Evolutionary conservation across 2,113 vertebrate species (phyloP).

Genomic region (Pseudopodoces humilis): DNA sequence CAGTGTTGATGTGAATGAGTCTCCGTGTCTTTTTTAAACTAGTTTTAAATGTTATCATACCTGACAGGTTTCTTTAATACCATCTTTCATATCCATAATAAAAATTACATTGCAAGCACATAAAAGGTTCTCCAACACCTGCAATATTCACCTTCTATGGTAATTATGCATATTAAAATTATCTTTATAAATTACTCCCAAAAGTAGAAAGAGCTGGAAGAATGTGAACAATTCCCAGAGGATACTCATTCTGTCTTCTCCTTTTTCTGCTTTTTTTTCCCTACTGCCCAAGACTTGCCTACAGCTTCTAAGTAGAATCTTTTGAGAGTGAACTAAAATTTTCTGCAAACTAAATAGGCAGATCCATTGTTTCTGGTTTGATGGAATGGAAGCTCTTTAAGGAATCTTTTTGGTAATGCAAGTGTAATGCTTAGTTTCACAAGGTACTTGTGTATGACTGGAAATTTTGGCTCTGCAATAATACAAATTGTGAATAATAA

Average conservation of each 20-base stretch:
- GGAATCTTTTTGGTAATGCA: not conserved
- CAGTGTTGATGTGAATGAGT: not conserved
- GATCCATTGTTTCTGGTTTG: not conserved
- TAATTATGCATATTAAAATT: not conserved
- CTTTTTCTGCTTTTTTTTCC: not conserved
- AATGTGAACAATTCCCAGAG: not conserved
- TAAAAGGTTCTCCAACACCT: not conserved
- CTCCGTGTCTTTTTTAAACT: not conserved
- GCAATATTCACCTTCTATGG: not conserved
- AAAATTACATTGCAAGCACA: not conserved
- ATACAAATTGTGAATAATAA: not conserved
- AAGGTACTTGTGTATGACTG: not conserved
- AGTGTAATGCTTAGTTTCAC: not conserved
- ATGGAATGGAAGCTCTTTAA: not conserved
- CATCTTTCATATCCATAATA: not conserved
- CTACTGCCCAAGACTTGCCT: not conserved
- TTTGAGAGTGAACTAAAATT: not conserved
- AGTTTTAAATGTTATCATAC: not conserved
- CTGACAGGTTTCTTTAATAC: not conserved
- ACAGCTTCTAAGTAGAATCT: not conserved
- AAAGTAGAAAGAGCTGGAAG: not conserved
- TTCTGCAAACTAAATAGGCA: not conserved
- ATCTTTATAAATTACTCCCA: not conserved
- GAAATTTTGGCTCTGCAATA: not conserved
- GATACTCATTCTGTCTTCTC: not conserved